These are phyloP conservation scores for Sebastes goodei DNA, from an alignment of 2,797 vertebrate species.

Conservation along the genomic window DNA sequence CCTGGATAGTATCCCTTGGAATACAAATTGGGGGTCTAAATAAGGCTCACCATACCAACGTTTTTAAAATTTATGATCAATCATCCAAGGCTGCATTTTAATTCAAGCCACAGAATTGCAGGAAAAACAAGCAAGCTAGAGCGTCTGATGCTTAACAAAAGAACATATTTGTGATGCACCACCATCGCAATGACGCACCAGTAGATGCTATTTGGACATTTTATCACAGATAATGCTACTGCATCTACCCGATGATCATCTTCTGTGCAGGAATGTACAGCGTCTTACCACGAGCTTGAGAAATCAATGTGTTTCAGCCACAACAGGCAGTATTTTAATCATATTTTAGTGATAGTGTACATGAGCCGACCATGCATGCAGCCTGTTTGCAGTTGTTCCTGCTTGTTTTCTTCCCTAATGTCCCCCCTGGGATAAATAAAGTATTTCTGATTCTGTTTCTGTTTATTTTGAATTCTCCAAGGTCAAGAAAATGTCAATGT, in stretches of 20 bases:
- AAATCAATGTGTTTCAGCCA: background rate
- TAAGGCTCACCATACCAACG: conserved; percentile 12
- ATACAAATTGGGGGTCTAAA: conserved; percentile 49
- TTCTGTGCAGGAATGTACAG: background rate
- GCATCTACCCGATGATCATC: background rate
- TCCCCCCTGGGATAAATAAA: no score
- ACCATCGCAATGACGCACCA: background rate
- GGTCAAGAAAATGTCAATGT: background rate
- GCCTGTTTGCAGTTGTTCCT: no score
- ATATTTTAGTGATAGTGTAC: background rate
- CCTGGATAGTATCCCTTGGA: conserved; percentile 22
- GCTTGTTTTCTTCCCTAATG: no score
- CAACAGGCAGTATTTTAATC: background rate
- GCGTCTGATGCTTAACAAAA: background rate
- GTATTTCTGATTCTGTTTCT: no score
- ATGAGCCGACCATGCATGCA: no score
- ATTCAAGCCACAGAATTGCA: conserved; percentile 28
- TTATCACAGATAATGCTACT: background rate
- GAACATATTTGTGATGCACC: background rate
- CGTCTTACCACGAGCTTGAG: background rate
- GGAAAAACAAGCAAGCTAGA: conserved; percentile 31
- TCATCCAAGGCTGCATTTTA: background rate
- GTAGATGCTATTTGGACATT: background rate
- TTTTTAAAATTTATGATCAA: conserved; percentile 42
- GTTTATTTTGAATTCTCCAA: background rate